Base-by-base conservation (phyloP, 2,888 invertebrate species). In the Drosophila subsilvestris region DNA sequence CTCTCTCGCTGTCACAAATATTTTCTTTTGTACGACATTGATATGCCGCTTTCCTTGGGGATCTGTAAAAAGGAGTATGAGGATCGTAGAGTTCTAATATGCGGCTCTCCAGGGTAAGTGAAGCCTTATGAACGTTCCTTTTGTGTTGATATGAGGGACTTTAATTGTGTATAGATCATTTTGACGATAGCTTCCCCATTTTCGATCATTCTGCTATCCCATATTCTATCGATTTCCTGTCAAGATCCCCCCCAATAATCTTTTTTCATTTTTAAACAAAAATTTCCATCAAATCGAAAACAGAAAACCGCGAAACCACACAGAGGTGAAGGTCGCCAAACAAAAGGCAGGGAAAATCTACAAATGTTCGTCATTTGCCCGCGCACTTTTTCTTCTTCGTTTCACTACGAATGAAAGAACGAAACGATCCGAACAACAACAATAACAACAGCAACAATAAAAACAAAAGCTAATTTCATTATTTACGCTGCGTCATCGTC, bases 1-100 rank as follows among this genome's bases (percentile, higher is more conserved):
- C 22, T 22, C 20, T 47, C 51, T 14, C 55, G 74, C 55, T 82
- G 76, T 25, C 61, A 60, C 53, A 71, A 57, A 45, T 78, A 89
- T 86, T 86, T 84, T 85, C 84, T 90, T 81, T 86, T 86, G 76
- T 80, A 89, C 87, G 87, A 90, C 91, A 91, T 91, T 66, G 89
- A 83, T 71, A 58, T 59, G 63, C 58, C 50, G 57, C 43, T 25
- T 66, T 55, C 58, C 58, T 53, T 56, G 66, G 44, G 45, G 60
- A 86, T 78, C 89, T 89, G 83, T 42, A 79, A 79, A 37, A 68
- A 48, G 56, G 29, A 17, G 42, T 8, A 54, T 55, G 17, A 12
- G 51, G 45, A 48, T 56, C 45, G 37, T 37, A 37, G 6, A 1
- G n/a, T 37, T 37, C 37, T n/a, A 37, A 37, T 37, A 58, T 32